A percentile compares a stretch with the other conserved stretches of the same genome.
These are phyloP conservation scores for Choreutis nemorana DNA, from an alignment of 2,888 invertebrate genomes.

Conservation along the genomic window DNA sequence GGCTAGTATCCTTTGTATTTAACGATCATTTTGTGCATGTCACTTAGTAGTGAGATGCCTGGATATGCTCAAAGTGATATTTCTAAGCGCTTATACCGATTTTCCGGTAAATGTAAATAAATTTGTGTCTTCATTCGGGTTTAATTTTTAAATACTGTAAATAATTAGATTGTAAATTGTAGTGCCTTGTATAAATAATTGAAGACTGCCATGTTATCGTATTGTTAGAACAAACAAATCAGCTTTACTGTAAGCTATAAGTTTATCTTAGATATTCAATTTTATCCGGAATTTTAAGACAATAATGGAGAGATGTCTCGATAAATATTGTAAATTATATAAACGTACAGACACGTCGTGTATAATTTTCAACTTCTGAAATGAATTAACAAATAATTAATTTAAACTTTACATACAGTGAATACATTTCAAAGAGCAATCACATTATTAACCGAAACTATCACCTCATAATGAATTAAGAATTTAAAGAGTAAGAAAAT, in stretches of 20 bases:
- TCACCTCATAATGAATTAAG: no score
- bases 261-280: no score
- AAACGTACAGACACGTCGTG: no score
- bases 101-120: constrained; percentile 62
- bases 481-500: no score
- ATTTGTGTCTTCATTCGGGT: constrained; percentile 38
- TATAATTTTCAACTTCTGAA: no score
- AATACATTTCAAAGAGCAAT: no score
- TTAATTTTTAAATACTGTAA: constrained; percentile 50
- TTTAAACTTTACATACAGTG: no score
- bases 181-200: constrained; percentile 50
- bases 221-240: constrained; percentile 44
- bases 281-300: no score
- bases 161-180: constrained; percentile 47
- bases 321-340: no score
- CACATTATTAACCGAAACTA: no score
- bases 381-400: no score
- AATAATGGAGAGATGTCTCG: no score
- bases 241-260: constrained; percentile 64
- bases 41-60: constrained; percentile 23
- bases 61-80: constrained; percentile 60
- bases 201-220: constrained; percentile 62
- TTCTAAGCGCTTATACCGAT: constrained; percentile 63
- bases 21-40: constrained; percentile 57
- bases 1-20: constrained; percentile 26